Evolutionary conservation across 2,888 invertebrate species (phyloP).

Genomic region (Napeogenes sylphis): DNA sequence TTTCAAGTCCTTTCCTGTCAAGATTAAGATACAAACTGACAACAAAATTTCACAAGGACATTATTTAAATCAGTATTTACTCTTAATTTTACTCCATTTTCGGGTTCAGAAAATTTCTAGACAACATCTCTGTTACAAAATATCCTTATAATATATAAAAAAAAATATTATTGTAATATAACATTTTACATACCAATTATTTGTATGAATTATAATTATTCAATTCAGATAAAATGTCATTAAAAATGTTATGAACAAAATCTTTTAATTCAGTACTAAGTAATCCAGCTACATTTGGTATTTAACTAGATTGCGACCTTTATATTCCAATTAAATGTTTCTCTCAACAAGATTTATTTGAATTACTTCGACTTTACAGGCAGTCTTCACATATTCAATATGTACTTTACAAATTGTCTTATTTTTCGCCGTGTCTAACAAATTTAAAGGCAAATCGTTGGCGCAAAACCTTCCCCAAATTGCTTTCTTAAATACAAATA

Average conservation of each 20-base stretch:
- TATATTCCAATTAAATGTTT: neutral
- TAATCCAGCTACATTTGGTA: neutral
- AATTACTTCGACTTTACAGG: neutral
- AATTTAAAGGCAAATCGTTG: slow-evolving; percentile 19
- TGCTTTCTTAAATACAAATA: slow-evolving; percentile 60
- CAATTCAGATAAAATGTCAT: no score
- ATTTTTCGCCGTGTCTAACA: slow-evolving; percentile 20
- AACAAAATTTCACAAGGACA: slow-evolving; percentile 6
- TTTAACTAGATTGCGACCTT: neutral
- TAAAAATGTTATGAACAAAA: no score
- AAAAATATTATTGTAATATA: no score
- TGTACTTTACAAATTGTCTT: slow-evolving; percentile 17
- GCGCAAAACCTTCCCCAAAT: slow-evolving; percentile 41
- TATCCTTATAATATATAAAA: no score
- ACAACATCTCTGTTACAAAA: no score
- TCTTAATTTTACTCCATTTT: no score
- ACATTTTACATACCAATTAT: no score
- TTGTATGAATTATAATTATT: no score
- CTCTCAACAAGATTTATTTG: neutral
- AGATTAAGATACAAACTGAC: slow-evolving; percentile 12
- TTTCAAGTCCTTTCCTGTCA: slow-evolving; percentile 11
- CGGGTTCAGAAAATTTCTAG: no score
- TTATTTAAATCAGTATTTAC: no score
- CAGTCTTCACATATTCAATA: slow-evolving; percentile 3
- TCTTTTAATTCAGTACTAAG: no score